Percentiles rank a stretch among this genome's conserved stretches.
Conservation (phyloP, 2,888 invertebrate species). For the Ischnus inquisitorius region DNA sequence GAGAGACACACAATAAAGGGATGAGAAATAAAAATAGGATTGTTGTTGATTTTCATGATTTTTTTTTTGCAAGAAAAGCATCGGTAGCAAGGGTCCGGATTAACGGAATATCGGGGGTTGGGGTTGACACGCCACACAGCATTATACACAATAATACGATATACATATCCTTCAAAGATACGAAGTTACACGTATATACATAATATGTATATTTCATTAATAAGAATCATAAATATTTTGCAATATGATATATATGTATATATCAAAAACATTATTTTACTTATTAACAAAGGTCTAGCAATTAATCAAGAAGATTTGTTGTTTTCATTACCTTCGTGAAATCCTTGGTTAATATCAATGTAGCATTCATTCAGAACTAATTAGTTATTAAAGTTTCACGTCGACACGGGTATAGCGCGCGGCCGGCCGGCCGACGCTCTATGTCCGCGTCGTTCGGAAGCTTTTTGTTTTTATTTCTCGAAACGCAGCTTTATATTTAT, state of each 20-base stretch:
- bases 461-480: conserved; percentile 39
- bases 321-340: conserved; percentile 85
- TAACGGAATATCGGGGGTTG: conserved; percentile 62
- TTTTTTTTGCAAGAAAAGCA: conserved; percentile 27
- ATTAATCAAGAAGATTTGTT: conserved; percentile 82
- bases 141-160: conserved; percentile 60
- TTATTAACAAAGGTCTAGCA: conserved; percentile 77
- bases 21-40: conserved; percentile 66
- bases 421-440: conserved; percentile 64
- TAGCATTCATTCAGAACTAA: conserved; percentile 85
- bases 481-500: conserved; percentile 1
- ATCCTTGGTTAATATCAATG: conserved; percentile 85
- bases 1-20: conserved; percentile 65
- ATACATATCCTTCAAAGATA: conserved; percentile 54
- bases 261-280: conserved; percentile 60
- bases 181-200: conserved; percentile 49
- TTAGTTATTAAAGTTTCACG: conserved; percentile 82
- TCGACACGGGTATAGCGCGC: conserved; percentile 72
- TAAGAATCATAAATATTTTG: conserved; percentile 53
- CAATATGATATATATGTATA: conserved; percentile 34
- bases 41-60: not conserved
- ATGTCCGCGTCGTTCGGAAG: conserved; percentile 67
- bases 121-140: conserved; percentile 70
- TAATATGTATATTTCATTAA: conserved; percentile 47
- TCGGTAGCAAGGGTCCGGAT: conserved; percentile 52